Base-by-base conservation (phyloP, 2,797 vertebrate species). In the Protonibea diacanthus region DNA sequence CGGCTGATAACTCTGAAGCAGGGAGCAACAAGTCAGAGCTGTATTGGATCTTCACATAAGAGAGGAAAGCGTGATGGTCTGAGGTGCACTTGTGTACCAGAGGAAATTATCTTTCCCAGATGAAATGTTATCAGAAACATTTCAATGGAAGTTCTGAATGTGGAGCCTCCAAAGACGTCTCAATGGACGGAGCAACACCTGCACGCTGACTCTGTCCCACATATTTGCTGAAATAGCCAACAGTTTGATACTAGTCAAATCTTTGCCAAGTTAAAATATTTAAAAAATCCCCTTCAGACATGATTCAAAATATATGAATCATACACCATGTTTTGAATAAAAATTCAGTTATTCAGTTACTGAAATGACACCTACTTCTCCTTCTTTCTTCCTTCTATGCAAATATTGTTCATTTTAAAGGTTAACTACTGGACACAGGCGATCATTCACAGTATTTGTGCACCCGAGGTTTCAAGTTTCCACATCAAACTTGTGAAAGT, bases 41-140 rank as follows among this genome's bases (percentile, higher is more conserved):
- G 49, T 38, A 53, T 25, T 63, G 60, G 70, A 57, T 29, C 27
- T 18, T 33, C 21, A 55, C 42, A 15, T n/a, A 58, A 45, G 64
- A 57, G 57, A 29, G 52, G 20, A 60, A 47, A 33, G 40, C 53
- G 60, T 27, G 47, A 59, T 44, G 33, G 33, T 38, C 33, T 9
- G 33, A 9, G 33, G 33, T 38, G 7, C 27, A 6, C 18, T 29
- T 23, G 60, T 74, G n/a, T 1, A 61, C 40, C 12, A 44, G 20
- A 29, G 13, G 12, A 38, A 60, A 25, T 23, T 29, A 59, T 53
- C 48, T 61, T 72, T 65, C 45, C 20, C 55, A 11, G 44, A 71
- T 49, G 61, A 69, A 62, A 80, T 76, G 25, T 65, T 51, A 58
- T 47, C 18, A 0, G 66, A 63, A 74, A 18, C 23, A n/a, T n/a